phyloP scores from a whole-genome alignment of 1,140 invertebrate species.

The Littorina saxatilis region DNA sequence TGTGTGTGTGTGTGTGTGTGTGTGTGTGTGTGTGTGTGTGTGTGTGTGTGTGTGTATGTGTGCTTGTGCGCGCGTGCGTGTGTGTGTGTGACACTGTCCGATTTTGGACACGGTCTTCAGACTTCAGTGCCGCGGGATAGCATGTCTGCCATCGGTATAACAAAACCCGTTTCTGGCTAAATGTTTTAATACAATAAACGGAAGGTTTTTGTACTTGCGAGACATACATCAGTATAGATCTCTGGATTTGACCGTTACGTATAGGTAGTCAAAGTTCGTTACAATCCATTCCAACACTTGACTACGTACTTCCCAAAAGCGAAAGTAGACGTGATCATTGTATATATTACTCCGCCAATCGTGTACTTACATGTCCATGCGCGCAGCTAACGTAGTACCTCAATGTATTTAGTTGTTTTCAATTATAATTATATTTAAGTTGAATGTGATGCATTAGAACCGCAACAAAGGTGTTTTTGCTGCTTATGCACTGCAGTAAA shows the following conservation, averaged over 20 bases:
- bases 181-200: background rate
- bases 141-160: background rate
- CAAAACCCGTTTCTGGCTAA: background rate
- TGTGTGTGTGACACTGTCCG: background rate
- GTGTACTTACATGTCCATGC: background rate
- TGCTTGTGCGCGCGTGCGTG: background rate
- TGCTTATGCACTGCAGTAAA: background rate
- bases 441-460: background rate
- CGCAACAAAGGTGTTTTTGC: background rate
- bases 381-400: too few species aligned
- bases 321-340: background rate
- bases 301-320: too few species aligned
- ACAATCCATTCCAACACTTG: too few species aligned
- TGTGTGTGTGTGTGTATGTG: background rate
- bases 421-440: background rate
- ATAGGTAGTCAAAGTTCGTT: background rate
- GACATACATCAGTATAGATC: background rate
- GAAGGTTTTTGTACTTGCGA: background rate
- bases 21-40: background rate
- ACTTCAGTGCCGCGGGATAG: background rate
- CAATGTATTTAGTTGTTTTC: background rate
- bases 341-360: background rate
- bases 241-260: background rate
- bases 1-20: background rate
- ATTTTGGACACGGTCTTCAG: too few species aligned